Percentiles rank a stretch among this genome's conserved stretches.
Evolutionary conservation across 2,797 vertebrate species (phyloP).

Genomic region (Neopelma chrysocephalum): DNA sequence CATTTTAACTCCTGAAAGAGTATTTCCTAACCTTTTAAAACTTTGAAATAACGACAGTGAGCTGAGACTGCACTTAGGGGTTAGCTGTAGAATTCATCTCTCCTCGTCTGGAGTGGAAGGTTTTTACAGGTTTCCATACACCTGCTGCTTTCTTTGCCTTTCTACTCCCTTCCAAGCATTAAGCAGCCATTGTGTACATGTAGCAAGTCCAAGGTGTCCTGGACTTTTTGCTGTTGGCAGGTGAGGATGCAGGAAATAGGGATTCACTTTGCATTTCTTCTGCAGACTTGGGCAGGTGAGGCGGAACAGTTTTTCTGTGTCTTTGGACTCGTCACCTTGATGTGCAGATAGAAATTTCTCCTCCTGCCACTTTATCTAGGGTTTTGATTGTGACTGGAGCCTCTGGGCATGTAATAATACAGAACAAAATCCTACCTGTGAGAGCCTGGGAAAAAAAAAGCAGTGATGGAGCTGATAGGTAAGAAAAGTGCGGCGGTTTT

Average conservation of each 20-base stretch:
- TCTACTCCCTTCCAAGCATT: neutral
- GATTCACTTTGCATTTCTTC: neutral
- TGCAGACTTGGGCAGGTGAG: neutral
- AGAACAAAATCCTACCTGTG: fast-evolving
- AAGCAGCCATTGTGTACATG: fast-evolving
- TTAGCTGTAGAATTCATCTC: neutral
- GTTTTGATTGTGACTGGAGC: neutral
- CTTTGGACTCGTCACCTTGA: neutral
- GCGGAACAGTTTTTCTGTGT: fast-evolving
- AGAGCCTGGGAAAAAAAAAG: neutral
- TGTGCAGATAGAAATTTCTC: neutral
- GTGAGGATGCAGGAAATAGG: neutral
- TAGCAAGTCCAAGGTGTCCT: neutral
- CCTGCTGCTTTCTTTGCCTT: neutral
- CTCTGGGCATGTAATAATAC: neutral
- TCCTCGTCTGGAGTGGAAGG: neutral
- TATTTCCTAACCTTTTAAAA: neutral
- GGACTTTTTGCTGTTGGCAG: neutral
- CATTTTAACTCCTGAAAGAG: neutral
- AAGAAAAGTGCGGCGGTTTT: neutral
- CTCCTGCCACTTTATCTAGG: neutral
- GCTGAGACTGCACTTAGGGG: neutral
- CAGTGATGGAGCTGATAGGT: fast-evolving
- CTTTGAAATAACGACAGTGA: neutral
- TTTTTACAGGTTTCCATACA: neutral